Percentiles rank a stretch among this genome's conserved stretches.
phyloP scores from a whole-genome alignment of 2,113 vertebrate species.

The Aythya baeri region DNA sequence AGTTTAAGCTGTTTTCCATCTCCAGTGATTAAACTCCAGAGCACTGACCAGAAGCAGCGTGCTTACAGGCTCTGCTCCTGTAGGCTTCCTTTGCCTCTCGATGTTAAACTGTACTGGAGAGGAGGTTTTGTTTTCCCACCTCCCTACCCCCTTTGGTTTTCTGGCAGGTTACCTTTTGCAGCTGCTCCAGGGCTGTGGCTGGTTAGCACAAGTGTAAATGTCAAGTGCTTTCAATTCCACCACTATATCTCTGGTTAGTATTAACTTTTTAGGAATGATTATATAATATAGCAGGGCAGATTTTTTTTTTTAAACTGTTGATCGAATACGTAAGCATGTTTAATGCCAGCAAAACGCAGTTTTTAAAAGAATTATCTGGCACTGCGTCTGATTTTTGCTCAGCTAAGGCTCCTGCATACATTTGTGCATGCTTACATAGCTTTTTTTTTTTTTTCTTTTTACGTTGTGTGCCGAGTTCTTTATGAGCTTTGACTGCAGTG shows the following conservation, averaged over 20 bases:
- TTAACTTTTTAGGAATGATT: constrained; percentile 32
- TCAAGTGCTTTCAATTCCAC: constrained; percentile 38
- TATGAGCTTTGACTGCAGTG: not conserved
- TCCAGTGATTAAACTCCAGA: not conserved
- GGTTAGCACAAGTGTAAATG: constrained; percentile 38
- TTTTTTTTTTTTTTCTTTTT: not conserved
- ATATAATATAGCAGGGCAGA: not conserved
- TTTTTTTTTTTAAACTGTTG: not conserved
- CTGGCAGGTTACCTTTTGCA: constrained; percentile 35
- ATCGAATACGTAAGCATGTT: fast-evolving
- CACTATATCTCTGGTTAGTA: constrained; percentile 23
- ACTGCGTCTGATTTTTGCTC: not conserved
- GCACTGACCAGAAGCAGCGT: not conserved
- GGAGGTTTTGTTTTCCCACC: not conserved
- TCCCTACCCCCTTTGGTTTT: not conserved
- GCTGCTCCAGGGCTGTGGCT: constrained; percentile 20
- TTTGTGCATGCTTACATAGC: not conserved
- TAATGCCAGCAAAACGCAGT: not conserved
- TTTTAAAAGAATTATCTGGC: not conserved
- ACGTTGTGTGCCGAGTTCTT: not conserved
- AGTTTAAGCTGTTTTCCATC: not conserved
- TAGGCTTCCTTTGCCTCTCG: not conserved
- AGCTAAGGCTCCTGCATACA: not conserved
- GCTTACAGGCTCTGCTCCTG: not conserved
- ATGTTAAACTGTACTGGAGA: not conserved